Evolutionary conservation across 2,888 invertebrate genomes (phyloP), one percentile per base, ranked within the genome.

Genomic region (Drosophila tanythrix): DNA sequence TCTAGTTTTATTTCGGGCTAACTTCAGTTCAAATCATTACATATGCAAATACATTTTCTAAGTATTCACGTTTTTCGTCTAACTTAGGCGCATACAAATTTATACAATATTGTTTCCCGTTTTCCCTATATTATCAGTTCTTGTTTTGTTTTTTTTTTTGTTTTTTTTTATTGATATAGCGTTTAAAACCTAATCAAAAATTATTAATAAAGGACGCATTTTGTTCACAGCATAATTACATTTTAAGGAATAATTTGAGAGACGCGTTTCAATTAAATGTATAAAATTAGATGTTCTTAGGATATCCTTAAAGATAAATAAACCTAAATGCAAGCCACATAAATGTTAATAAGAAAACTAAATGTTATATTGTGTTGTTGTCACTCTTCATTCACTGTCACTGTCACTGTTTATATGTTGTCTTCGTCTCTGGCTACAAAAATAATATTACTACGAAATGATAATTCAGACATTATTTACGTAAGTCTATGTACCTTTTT

Each of bases 401-500:
- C 56, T 64, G 60, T 70, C 81, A 82, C 78, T 81, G 75, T 81
- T 82, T 72, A 63, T 66, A 57, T 66, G 61, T 73, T 76, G 79
- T 74, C 63, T 55, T 56, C 65, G n/a, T 58, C 63, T 48, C 62
- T 33, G 38, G 52, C 31, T 21, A 35, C 27, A 38, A 25, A n/a
- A 33, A 65, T 67, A 52, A 43, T 48, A 65, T 6, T 33, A n/a
- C 46, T 46, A 46, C 25, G 13, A 11, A 63, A 63, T 43, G 25
- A 55, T 55, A 74, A 72, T 63, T 52, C 38, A 57, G 56, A 64
- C 59, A 59, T 80, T 68, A 70, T 73, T 74, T 87, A 73, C 71
- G 31, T 76, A 68, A 80, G 81, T 85, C 70, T 84, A 78, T 83
- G 82, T 82, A 84, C 81, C 85, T 83, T 79, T 82, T 82, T 81